These are phyloP conservation scores for Xyrichtys novacula DNA, from an alignment of 2,797 vertebrate species.

Conservation along the genomic window DNA sequence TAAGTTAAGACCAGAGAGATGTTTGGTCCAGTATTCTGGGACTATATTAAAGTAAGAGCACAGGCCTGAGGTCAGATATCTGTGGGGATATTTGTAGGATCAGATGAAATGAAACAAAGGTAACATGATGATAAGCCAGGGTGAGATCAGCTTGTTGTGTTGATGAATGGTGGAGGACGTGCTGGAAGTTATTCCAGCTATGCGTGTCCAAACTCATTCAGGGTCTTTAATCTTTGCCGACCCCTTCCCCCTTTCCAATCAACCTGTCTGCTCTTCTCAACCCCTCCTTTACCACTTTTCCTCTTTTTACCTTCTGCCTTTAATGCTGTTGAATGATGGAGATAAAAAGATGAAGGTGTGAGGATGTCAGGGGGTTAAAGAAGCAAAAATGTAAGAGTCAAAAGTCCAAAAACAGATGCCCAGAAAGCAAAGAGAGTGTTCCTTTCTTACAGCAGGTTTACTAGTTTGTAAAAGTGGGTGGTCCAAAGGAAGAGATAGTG, in stretches of 20 bases:
- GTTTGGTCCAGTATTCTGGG: constrained; percentile 50
- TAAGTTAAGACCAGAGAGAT: constrained; percentile 58
- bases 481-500: constrained; percentile 36
- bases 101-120: constrained; percentile 17
- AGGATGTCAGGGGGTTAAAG: constrained; percentile 7
- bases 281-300: neutral
- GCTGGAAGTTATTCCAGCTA: constrained; percentile 72
- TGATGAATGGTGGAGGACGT: constrained; percentile 3
- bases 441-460: constrained; percentile 46
- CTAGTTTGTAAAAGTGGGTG: constrained; percentile 66
- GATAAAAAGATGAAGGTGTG: constrained; percentile 42
- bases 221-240: constrained; percentile 63
- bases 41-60: constrained; percentile 44
- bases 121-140: neutral
- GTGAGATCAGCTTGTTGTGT: neutral
- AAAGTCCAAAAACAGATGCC: constrained; percentile 60
- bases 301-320: neutral
- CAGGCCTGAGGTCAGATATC: constrained; percentile 17
- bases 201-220: constrained; percentile 77
- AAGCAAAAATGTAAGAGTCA: constrained; percentile 53
- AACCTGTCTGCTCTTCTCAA: constrained; percentile 1
- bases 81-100: constrained; percentile 21
- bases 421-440: constrained; percentile 34
- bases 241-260: neutral
- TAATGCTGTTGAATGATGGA: constrained; percentile 32